These are phyloP conservation scores for Mesorhabditis sp. DNA, from an alignment of 2,888 invertebrate genomes.

Conservation along the genomic window DNA sequence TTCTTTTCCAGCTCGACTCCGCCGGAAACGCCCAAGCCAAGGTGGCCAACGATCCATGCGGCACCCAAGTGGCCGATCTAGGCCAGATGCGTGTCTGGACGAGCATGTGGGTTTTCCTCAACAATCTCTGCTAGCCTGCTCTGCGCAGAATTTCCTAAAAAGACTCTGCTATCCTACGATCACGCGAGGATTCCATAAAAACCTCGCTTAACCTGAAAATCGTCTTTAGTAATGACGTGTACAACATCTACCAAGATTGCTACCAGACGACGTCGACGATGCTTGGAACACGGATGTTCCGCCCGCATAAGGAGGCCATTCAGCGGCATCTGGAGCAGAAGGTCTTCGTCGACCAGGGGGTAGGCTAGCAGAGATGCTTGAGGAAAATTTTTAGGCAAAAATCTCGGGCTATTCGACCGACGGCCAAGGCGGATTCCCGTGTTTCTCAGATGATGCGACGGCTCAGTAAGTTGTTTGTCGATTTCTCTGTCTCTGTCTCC, in stretches of 20 bases:
- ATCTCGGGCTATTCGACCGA: constrained; percentile 29
- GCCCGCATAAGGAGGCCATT: constrained; percentile 12
- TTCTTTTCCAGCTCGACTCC: constrained; percentile 13
- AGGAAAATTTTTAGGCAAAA: constrained; percentile 16
- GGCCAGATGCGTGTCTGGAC: constrained; percentile 30
- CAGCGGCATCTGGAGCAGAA: constrained; percentile 14
- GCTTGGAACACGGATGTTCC: constrained; percentile 23
- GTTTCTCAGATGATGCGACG: constrained; percentile 34
- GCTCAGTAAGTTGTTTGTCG: constrained; percentile 23
- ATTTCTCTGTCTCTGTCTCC: constrained; percentile 60
- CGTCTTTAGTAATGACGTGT: constrained; percentile 33
- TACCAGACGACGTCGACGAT: constrained; percentile 32
- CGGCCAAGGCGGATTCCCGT: constrained; percentile 37
- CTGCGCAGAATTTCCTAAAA: neutral
- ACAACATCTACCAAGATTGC: constrained; percentile 49
- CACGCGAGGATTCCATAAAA: neutral
- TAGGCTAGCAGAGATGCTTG: constrained; percentile 6
- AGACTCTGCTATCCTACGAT: neutral
- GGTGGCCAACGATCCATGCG: constrained; percentile 24
- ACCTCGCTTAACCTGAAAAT: neutral
- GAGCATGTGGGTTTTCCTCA: constrained; percentile 11
- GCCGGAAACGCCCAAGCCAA: constrained; percentile 27
- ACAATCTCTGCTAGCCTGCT: neutral
- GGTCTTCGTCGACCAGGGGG: constrained; percentile 34
- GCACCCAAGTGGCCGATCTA: constrained; percentile 24